These are phyloP conservation scores for Gobiocypris rarus DNA, from an alignment of 2,113 vertebrate genomes.

Conservation along the genomic window DNA sequence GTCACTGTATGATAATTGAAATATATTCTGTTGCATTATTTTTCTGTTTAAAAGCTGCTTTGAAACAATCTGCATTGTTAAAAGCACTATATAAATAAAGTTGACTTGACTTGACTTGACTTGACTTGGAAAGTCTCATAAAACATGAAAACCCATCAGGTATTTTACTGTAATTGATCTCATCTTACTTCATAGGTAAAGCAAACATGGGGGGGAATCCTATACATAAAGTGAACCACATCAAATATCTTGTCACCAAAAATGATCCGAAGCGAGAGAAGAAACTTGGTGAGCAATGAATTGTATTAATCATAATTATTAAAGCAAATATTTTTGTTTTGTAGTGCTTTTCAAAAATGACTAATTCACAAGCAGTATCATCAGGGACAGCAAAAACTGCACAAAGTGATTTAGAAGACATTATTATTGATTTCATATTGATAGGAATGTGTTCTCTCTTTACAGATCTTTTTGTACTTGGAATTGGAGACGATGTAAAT, in stretches of 20 bases:
- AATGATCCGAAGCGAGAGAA: slow-evolving; percentile 50
- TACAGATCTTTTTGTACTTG: slow-evolving; percentile 78
- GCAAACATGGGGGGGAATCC: slow-evolving; percentile 74
- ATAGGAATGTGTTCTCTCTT: not conserved
- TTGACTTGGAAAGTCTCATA: too few species aligned
- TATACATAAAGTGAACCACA: slow-evolving; percentile 49
- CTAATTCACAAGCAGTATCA: not conserved
- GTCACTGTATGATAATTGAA: too few species aligned
- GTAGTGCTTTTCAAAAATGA: not conserved
- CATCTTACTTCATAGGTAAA: slow-evolving; percentile 60
- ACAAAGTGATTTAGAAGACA: not conserved
- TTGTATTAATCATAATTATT: not conserved
- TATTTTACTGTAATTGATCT: not conserved
- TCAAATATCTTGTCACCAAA: slow-evolving; percentile 64
- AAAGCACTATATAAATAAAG: too few species aligned
- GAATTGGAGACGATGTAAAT: slow-evolving; percentile 58
- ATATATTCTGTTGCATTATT: too few species aligned
- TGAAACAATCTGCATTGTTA: too few species aligned
- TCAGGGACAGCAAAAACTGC: not conserved
- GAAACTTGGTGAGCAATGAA: slow-evolving; percentile 66
- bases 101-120: too few species aligned
- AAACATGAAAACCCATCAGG: too few species aligned
- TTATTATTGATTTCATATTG: not conserved
- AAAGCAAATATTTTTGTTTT: not conserved
- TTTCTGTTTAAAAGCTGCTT: too few species aligned